Evolutionary conservation across 1,140 invertebrate species (phyloP).

Genomic region (Venustaconcha ellipsiformis): DNA sequence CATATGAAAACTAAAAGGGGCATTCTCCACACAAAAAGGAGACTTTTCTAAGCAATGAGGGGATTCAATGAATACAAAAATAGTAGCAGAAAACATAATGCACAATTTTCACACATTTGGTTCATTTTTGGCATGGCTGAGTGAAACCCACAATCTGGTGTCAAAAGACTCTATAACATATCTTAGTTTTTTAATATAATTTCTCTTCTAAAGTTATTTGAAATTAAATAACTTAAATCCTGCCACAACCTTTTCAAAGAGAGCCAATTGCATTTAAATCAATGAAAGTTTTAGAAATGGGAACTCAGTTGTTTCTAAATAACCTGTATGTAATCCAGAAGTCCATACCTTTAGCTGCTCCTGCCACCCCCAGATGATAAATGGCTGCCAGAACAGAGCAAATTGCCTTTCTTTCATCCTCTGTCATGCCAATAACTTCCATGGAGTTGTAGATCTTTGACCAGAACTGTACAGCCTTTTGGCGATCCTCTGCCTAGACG

Average conservation of each 20-base stretch:
- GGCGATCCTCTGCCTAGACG: constrained; percentile 80
- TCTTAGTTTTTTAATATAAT: no score
- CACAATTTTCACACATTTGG: no score
- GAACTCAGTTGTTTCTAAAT: background rate
- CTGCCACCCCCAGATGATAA: constrained; percentile 89
- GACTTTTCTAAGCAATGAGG: no score
- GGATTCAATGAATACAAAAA: no score
- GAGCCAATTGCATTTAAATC: background rate
- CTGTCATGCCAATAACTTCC: constrained; percentile 79
- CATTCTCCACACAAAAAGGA: no score
- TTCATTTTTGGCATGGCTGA: no score
- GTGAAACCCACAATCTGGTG: no score
- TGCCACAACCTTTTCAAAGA: background rate
- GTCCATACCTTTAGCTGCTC: constrained; percentile 67
- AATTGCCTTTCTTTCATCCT: constrained; percentile 84
- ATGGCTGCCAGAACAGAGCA: constrained; percentile 91
- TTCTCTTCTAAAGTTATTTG: no score
- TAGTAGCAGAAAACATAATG: no score
- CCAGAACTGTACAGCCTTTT: constrained; percentile 83
- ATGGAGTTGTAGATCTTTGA: constrained; percentile 82
- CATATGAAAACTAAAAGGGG: no score
- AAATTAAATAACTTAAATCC: no score
- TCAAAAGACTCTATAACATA: no score
- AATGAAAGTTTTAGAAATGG: background rate
- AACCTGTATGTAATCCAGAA: background rate